Conservation (phyloP, 2,113 vertebrate species). For the Bambusicola thoracicus region DNA sequence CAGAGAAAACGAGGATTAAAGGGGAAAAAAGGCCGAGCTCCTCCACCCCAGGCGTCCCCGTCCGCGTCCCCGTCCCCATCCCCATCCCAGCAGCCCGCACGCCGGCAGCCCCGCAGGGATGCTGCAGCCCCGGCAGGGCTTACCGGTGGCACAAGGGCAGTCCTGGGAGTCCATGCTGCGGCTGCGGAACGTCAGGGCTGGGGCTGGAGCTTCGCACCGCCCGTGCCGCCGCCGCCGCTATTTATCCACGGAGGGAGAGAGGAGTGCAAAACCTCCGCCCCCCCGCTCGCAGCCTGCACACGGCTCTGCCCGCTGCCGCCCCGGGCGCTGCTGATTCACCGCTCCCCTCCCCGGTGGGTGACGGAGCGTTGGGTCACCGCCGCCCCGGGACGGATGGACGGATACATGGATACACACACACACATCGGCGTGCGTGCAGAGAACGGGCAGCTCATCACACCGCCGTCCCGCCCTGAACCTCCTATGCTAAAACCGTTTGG, state of each 20-base stretch:
- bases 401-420: background rate
- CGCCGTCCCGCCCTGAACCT: background rate
- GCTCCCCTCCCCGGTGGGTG: background rate
- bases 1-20: background rate
- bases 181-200: rapidly evolving
- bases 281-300: conserved; percentile 72
- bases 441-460: background rate
- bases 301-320: conserved; percentile 46
- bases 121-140: background rate
- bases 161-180: conserved; percentile 78
- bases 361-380: background rate
- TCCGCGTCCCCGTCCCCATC: background rate
- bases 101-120: background rate
- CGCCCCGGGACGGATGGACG: background rate
- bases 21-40: background rate
- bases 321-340: conserved; percentile 62
- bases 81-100: background rate
- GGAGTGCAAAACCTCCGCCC: conserved; percentile 60
- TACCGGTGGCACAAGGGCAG: conserved; percentile 78
- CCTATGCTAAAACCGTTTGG: background rate
- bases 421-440: background rate
- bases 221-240: background rate
- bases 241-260: conserved; percentile 70
- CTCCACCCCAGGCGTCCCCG: background rate
- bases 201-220: background rate